phyloP scores from a whole-genome alignment of 2,888 invertebrate species.

The Tryphoninae sp. region DNA sequence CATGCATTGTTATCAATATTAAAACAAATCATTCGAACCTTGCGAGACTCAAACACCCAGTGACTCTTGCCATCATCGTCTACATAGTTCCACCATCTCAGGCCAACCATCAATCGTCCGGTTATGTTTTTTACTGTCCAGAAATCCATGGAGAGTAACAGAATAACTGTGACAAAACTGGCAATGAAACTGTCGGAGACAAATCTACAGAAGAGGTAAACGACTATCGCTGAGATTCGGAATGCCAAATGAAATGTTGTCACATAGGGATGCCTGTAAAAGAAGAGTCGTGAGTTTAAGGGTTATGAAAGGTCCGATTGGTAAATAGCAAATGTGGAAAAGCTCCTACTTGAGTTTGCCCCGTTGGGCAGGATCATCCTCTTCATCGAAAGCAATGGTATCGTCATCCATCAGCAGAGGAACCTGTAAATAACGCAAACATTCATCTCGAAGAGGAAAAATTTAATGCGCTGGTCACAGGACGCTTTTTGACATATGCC shows the following conservation, averaged over 20 bases:
- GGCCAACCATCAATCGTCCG: conserved; percentile 95
- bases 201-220: conserved; percentile 95
- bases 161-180: conserved; percentile 95
- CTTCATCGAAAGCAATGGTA: conserved; percentile 93
- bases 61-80: conserved; percentile 98
- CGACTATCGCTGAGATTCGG: conserved; percentile 90
- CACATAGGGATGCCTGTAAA: conserved; percentile 94
- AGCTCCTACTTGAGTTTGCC: conserved; percentile 79
- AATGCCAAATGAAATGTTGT: conserved; percentile 96
- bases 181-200: conserved; percentile 96
- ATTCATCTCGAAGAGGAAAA: conserved; percentile 65
- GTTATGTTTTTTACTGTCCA: conserved; percentile 99
- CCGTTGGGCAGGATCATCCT: conserved; percentile 85
- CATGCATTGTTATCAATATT: conserved; percentile 6
- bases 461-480: conserved; percentile 20
- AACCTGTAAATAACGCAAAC: conserved; percentile 84
- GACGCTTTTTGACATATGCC: conserved; percentile 20
- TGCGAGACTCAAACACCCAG: conserved; percentile 98
- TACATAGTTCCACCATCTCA: conserved; percentile 99
- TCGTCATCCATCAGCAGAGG: conserved; percentile 92
- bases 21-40: conserved; percentile 84
- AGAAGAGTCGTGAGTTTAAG: conserved; percentile 44
- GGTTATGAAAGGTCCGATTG: neutral
- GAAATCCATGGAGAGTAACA: conserved; percentile 97
- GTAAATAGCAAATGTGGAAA: neutral